These are phyloP conservation scores for Flexamia atlantica DNA, from an alignment of 2,888 invertebrate genomes.

Conservation along the genomic window DNA sequence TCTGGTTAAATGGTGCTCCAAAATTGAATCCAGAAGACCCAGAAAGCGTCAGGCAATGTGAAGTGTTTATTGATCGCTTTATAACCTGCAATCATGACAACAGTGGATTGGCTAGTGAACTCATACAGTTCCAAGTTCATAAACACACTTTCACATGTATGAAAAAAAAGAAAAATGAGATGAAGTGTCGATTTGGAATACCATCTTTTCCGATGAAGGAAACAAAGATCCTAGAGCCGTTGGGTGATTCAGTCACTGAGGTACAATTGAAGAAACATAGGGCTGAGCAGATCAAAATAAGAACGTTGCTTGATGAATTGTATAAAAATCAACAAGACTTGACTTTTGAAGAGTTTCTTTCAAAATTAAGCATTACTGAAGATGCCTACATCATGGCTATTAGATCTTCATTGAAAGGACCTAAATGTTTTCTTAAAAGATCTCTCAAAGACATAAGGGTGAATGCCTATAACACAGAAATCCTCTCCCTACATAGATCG, in stretches of 20 bases:
- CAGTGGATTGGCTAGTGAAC: too few relatives aligned
- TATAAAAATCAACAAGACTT: conserved; percentile 50
- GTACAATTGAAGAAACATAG: not conserved
- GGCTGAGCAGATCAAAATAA: not conserved
- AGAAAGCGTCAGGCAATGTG: too few relatives aligned
- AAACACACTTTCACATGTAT: too few relatives aligned
- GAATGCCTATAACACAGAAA: conserved; percentile 66
- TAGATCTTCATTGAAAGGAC: conserved; percentile 51
- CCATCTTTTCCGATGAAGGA: too few relatives aligned
- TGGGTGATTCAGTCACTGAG: conserved; percentile 10
- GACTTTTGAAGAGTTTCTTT: conserved; percentile 63
- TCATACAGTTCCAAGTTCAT: too few relatives aligned
- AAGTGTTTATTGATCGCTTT: too few relatives aligned
- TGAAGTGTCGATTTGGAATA: too few relatives aligned
- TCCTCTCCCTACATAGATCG: conserved; percentile 1
- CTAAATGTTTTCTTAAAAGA: conserved; percentile 64
- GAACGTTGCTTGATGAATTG: not conserved
- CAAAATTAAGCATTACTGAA: conserved; percentile 59
- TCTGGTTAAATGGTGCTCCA: too few relatives aligned
- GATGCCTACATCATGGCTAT: conserved; percentile 64
- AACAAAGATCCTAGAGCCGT: too few relatives aligned
- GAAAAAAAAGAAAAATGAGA: too few relatives aligned
- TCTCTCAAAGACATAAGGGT: conserved; percentile 63
- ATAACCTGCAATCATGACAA: too few relatives aligned
- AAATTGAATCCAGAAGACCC: too few relatives aligned